phyloP scores from a whole-genome alignment of 2,888 invertebrate species.

The Cephus pygmeus region DNA sequence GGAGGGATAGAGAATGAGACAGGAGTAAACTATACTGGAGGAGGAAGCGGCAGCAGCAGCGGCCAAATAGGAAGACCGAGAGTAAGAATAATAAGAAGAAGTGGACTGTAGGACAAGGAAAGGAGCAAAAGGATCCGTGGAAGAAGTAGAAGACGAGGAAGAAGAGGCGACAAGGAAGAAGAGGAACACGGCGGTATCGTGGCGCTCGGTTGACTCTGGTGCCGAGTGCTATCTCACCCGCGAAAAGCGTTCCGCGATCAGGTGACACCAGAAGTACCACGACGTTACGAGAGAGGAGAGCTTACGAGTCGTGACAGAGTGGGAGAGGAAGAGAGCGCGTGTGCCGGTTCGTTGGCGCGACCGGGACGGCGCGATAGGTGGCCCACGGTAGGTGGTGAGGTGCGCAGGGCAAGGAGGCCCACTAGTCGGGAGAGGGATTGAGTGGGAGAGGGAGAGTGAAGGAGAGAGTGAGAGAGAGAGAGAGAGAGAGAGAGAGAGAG shows the following conservation, averaged over 20 bases:
- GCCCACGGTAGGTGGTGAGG: constrained; percentile 33
- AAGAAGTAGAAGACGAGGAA: constrained; percentile 10
- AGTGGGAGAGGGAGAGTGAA: constrained; percentile 25
- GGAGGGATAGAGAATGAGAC: not conserved
- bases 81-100: constrained; percentile 20
- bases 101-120: constrained; percentile 29
- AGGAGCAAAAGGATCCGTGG: constrained; percentile 18
- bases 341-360: constrained; percentile 21
- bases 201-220: constrained; percentile 50
- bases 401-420: constrained; percentile 21
- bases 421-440: constrained; percentile 29
- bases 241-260: constrained; percentile 63
- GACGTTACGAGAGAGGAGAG: constrained; percentile 27
- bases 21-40: not conserved
- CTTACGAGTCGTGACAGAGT: constrained; percentile 33
- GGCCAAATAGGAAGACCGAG: constrained; percentile 25
- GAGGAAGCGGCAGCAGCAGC: not conserved
- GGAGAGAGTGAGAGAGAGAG: constrained; percentile 44
- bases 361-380: constrained; percentile 18
- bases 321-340: constrained; percentile 23
- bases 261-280: constrained; percentile 50
- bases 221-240: constrained; percentile 57
- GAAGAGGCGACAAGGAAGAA: constrained; percentile 27
- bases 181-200: not conserved
- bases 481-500: constrained; percentile 32